Percentiles rank a stretch among this genome's conserved stretches.
phyloP scores from a whole-genome alignment of 2,113 vertebrate species.

The Pituophis catenifer region DNA sequence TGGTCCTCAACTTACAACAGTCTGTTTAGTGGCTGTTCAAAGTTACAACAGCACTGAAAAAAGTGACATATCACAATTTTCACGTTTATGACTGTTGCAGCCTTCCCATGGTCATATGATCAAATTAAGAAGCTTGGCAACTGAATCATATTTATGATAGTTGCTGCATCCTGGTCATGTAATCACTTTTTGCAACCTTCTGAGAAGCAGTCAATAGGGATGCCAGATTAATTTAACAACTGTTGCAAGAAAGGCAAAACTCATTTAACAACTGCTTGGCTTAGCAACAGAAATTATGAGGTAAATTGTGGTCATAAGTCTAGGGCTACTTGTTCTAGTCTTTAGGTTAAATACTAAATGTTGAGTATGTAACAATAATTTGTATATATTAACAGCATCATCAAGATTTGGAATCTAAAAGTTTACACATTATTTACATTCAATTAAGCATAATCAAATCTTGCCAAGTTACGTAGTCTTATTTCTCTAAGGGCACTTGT shows the following conservation, averaged over 20 bases:
- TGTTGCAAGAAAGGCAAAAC: neutral
- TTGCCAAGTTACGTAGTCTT: constrained; percentile 66
- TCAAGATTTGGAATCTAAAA: constrained; percentile 64
- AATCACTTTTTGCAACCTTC: neutral
- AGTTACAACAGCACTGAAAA: neutral
- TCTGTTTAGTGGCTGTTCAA: neutral
- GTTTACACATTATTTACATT: constrained; percentile 76
- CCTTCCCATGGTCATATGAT: neutral
- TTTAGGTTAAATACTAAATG: constrained; percentile 45
- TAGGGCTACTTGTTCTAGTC: neutral
- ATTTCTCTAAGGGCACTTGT: constrained; percentile 76
- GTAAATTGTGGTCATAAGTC: neutral
- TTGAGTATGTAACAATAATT: constrained; percentile 51
- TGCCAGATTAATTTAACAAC: neutral
- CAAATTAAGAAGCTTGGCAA: neutral
- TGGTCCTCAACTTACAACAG: neutral
- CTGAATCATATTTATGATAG: neutral
- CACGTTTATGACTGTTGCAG: neutral
- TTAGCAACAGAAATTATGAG: neutral
- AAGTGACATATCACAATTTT: neutral
- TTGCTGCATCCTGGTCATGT: neutral
- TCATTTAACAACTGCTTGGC: neutral
- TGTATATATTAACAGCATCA: constrained; percentile 49
- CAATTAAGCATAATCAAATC: constrained; percentile 76
- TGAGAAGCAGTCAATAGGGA: neutral